These are phyloP conservation scores for Neotoma lepida DNA, from an alignment of 2,113 vertebrate genomes.

Conservation along the genomic window DNA sequence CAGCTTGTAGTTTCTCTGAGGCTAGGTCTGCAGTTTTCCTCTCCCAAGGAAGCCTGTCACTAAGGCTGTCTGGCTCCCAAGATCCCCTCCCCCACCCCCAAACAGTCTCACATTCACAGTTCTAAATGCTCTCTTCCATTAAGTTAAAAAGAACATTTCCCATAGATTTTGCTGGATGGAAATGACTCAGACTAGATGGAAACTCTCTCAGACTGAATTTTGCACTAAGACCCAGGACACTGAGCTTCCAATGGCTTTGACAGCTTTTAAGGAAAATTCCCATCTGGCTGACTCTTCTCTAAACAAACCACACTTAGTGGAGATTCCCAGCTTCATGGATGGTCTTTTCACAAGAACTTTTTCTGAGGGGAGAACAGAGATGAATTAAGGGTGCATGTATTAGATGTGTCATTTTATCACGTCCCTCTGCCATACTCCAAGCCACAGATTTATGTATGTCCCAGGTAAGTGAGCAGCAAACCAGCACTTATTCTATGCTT, in stretches of 20 bases:
- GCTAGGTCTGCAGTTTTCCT: neutral
- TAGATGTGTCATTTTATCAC: neutral
- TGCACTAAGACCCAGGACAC: neutral
- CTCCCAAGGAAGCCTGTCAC: neutral
- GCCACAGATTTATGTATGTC: neutral
- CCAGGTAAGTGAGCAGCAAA: neutral
- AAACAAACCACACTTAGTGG: neutral
- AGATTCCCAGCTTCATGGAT: neutral
- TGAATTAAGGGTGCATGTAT: neutral
- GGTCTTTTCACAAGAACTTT: neutral
- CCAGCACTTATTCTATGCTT: neutral
- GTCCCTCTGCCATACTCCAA: neutral
- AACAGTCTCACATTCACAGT: neutral
- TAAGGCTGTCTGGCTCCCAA: neutral
- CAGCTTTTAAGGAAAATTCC: neutral
- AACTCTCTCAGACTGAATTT: neutral
- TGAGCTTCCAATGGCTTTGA: neutral
- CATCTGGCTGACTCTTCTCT: neutral
- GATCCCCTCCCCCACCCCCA: neutral
- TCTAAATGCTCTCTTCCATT: neutral
- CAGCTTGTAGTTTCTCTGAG: too few relatives aligned
- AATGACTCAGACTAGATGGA: neutral
- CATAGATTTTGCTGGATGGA: neutral
- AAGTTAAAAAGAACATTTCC: neutral
- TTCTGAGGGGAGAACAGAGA: neutral